phyloP scores from a whole-genome alignment of 2,113 vertebrate genomes.

The Oriolus oriolus region DNA sequence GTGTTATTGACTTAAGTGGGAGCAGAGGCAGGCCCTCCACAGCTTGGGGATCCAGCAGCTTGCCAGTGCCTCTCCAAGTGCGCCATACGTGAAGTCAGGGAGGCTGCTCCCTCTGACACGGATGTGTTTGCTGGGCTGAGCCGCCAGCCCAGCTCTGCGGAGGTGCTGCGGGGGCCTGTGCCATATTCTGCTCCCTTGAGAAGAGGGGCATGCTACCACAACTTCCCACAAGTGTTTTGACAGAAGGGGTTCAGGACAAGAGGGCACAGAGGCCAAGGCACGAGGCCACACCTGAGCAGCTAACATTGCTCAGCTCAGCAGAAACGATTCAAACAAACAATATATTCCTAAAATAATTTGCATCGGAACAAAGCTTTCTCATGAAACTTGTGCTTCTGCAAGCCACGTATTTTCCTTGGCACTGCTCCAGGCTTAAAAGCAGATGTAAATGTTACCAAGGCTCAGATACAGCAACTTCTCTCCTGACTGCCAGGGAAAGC shows the following conservation, averaged over 20 bases:
- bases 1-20: conserved; percentile 10
- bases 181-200: background rate
- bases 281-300: background rate
- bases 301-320: conserved; percentile 2
- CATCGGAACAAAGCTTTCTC: background rate
- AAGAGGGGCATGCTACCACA: background rate
- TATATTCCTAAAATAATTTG: background rate
- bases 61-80: background rate
- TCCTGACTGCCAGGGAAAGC: background rate
- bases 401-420: conserved; percentile 1
- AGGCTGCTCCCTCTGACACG: background rate
- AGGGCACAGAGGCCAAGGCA: background rate
- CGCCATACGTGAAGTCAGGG: background rate
- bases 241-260: background rate
- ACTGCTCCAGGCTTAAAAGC: conserved; percentile 25
- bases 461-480: background rate
- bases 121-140: background rate
- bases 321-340: background rate
- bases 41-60: background rate
- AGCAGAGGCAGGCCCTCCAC: background rate
- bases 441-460: conserved; percentile 8
- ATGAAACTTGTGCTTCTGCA: conserved; percentile 6
- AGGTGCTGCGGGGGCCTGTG: background rate
- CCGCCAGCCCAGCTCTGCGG: background rate
- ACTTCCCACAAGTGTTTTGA: background rate